phyloP scores from a whole-genome alignment of 2,888 invertebrate genomes.

The Scaptomyza reducta region DNA sequence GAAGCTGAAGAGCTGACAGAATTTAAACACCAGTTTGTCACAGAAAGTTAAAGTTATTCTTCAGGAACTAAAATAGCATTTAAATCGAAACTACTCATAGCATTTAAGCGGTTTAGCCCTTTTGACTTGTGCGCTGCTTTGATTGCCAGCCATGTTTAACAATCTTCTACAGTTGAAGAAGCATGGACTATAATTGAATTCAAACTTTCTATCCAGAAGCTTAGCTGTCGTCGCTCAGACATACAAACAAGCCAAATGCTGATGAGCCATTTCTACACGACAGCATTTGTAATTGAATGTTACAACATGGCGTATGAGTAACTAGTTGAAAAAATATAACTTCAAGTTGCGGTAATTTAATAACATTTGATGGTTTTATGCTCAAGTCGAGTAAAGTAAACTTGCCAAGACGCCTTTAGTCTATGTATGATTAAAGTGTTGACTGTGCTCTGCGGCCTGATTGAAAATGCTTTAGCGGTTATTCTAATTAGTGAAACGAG shows the following conservation, averaged over 20 bases:
- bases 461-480: constrained; percentile 39
- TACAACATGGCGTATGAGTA: constrained; percentile 27
- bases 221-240: neutral
- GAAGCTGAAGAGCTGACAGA: neutral
- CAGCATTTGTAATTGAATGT: constrained; percentile 7
- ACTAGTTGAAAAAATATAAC: neutral
- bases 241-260: neutral
- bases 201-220: neutral
- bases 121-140: neutral
- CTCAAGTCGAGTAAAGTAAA: neutral
- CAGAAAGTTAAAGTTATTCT: no score
- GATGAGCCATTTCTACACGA: neutral
- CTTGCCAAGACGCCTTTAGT: constrained; percentile 3
- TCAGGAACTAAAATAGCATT: no score
- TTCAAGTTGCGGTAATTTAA: neutral
- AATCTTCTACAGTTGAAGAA: neutral
- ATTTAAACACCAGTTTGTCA: no score
- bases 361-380: constrained; percentile 3
- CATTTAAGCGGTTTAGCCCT: neutral
- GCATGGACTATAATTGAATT: neutral
- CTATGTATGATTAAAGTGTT: neutral
- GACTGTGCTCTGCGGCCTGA: neutral
- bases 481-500: constrained; percentile 40
- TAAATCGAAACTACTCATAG: neutral
- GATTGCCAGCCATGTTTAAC: neutral